phyloP scores from a whole-genome alignment of 2,113 vertebrate genomes.

The Brienomyrus longianalis region DNA sequence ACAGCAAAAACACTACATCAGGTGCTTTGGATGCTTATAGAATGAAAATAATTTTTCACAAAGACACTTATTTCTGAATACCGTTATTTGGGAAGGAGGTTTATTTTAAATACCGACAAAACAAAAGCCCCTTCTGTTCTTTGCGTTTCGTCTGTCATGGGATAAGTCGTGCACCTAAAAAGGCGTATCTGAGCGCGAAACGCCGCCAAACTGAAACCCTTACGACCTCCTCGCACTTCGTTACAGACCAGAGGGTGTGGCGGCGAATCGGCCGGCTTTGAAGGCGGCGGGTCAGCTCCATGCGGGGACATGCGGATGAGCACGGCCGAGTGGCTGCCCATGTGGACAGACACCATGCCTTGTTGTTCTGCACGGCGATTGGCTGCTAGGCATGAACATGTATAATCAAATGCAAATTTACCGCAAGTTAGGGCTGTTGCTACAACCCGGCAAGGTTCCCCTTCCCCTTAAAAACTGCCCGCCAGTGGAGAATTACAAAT shows the following conservation, averaged over 20 bases:
- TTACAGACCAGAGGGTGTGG: constrained; percentile 6
- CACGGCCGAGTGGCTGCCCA: constrained; percentile 79
- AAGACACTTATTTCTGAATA: background rate
- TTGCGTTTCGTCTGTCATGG: background rate
- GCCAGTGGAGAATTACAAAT: background rate
- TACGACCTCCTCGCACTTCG: background rate
- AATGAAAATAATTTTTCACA: background rate
- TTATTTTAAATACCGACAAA: background rate
- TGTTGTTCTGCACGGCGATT: constrained; percentile 88
- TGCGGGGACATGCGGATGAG: constrained; percentile 75
- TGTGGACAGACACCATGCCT: constrained; percentile 95
- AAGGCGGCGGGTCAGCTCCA: constrained; percentile 56
- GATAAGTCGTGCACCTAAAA: background rate
- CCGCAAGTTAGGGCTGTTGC: constrained; percentile 58
- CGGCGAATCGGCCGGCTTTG: constrained; percentile 25
- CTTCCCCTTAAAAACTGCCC: background rate
- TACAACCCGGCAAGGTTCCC: constrained; percentile 48
- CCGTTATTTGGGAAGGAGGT: background rate
- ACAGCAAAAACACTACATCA: background rate
- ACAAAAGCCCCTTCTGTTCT: background rate
- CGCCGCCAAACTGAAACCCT: background rate
- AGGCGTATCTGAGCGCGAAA: background rate
- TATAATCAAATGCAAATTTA: constrained; percentile 68
- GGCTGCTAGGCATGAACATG: constrained; percentile 61
- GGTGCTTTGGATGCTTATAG: background rate